Percentiles rank a stretch among this genome's conserved stretches.
phyloP scores from a whole-genome alignment of 2,113 vertebrate species.

The Oncorhynchus tshawytscha region DNA sequence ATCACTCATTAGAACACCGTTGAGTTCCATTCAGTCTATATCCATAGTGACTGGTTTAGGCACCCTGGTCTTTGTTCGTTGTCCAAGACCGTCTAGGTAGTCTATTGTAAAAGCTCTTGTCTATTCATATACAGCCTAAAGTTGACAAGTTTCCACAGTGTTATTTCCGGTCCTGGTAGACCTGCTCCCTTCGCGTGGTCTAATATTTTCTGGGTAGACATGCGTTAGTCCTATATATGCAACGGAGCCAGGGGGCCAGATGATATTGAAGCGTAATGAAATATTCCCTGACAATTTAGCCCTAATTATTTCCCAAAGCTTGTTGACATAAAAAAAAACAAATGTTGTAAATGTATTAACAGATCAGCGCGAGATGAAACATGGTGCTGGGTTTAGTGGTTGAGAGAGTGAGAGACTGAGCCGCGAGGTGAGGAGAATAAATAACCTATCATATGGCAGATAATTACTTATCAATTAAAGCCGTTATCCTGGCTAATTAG shows the following conservation, averaged over 20 bases:
- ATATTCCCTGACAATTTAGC: background rate
- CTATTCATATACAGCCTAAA: too few relatives aligned
- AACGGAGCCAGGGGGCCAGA: background rate
- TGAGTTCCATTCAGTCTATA: background rate
- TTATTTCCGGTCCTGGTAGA: too few relatives aligned
- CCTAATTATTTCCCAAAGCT: constrained; percentile 68
- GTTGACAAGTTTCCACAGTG: too few relatives aligned
- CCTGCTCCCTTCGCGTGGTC: too few relatives aligned
- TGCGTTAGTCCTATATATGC: too few relatives aligned
- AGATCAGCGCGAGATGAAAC: constrained; percentile 11
- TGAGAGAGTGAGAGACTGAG: constrained; percentile 53
- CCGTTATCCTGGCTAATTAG: constrained; percentile 96
- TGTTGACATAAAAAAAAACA: constrained; percentile 70
- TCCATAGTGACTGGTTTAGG: too few relatives aligned
- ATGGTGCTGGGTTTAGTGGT: constrained; percentile 18
- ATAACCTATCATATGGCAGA: constrained; percentile 70
- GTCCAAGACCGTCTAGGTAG: constrained; percentile 69
- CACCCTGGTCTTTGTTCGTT: too few relatives aligned
- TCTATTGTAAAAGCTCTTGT: constrained; percentile 39
- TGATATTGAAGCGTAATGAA: background rate
- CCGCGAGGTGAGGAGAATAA: constrained; percentile 50
- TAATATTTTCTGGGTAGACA: too few relatives aligned
- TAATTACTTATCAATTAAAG: constrained; percentile 82
- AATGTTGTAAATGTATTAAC: constrained; percentile 45
- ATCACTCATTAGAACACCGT: background rate